Conservation (phyloP, 2,888 invertebrate genomes). For the Pristionchus fissidentatus region DNA sequence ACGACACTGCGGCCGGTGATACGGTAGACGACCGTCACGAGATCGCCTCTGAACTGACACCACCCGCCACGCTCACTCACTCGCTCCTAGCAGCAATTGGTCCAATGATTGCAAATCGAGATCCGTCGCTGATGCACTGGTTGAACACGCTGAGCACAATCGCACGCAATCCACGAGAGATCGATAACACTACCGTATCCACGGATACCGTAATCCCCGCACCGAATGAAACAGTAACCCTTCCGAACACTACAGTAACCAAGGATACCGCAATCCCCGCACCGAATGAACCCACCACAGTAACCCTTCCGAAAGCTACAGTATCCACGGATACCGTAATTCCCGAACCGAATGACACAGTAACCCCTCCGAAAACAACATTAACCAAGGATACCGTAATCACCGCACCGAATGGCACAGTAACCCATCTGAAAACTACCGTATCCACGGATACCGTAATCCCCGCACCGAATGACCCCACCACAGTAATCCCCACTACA, state of each 20-base stretch:
- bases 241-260: not conserved
- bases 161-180: not conserved
- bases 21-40: too few relatives aligned
- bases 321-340: not conserved
- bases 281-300: not conserved
- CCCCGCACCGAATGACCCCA: not conserved
- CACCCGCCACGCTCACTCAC: too few relatives aligned
- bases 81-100: too few relatives aligned
- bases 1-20: too few relatives aligned
- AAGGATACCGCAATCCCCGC: not conserved
- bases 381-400: not conserved
- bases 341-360: not conserved
- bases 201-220: not conserved
- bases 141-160: too few relatives aligned
- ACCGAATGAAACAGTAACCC: not conserved
- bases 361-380: not conserved
- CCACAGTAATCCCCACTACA: slow-evolving; percentile 2
- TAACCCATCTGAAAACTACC: too few relatives aligned
- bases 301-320: not conserved
- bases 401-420: too few relatives aligned
- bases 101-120: too few relatives aligned
- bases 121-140: too few relatives aligned
- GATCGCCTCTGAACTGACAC: too few relatives aligned
- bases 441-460: not conserved
- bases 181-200: not conserved